Evolutionary conservation across 1,140 invertebrate species (phyloP).

Genomic region (Ridgeia piscesae): DNA sequence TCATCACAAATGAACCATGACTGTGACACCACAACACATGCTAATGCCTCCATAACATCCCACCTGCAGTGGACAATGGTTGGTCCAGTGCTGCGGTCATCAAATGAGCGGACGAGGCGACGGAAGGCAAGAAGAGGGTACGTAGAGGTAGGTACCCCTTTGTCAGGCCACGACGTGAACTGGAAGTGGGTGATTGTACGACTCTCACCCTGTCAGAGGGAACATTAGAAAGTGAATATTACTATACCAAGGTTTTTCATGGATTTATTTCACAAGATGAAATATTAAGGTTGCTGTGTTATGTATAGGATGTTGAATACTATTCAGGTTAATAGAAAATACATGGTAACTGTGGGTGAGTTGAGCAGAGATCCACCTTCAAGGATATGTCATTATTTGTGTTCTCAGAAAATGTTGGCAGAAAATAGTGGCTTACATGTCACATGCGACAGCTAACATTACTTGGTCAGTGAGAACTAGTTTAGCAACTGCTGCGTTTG

Average conservation of each 20-base stretch:
- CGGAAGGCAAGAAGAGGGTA: conserved; percentile 77
- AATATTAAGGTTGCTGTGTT: neutral
- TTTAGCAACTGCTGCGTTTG: no score
- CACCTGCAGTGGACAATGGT: conserved; percentile 92
- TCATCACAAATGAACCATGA: neutral
- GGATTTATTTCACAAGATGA: neutral
- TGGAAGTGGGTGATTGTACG: conserved; percentile 86
- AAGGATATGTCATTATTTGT: neutral
- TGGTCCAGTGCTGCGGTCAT: conserved; percentile 72
- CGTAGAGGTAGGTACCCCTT: conserved; percentile 89
- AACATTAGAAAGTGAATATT: neutral
- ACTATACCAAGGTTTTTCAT: neutral
- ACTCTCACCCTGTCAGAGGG: conserved; percentile 15
- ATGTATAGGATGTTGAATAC: neutral
- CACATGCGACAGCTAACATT: no score
- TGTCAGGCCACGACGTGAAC: conserved; percentile 96
- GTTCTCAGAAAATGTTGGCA: no score
- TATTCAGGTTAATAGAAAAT: no score
- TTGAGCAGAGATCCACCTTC: neutral
- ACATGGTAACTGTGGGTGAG: neutral
- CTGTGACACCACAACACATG: neutral
- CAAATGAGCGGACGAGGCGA: conserved; percentile 79
- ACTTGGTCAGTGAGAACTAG: no score
- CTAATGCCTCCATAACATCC: neutral
- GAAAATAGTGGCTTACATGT: no score